These are phyloP conservation scores for Ridgeia piscesae DNA, from an alignment of 1,140 invertebrate genomes.

Conservation along the genomic window DNA sequence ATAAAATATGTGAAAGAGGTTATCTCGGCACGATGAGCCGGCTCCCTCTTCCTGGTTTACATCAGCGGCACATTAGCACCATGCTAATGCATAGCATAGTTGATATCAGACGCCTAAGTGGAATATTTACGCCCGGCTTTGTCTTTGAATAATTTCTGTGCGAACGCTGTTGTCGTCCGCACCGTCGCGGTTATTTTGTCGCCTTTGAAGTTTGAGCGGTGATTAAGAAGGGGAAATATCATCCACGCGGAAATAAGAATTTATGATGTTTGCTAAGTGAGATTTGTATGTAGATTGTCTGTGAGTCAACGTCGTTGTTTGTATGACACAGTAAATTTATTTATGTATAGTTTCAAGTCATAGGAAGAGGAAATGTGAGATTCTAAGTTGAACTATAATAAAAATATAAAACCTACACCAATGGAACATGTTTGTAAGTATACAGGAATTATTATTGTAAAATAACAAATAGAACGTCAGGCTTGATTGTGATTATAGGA, in stretches of 20 bases:
- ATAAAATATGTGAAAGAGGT: slow-evolving; percentile 6
- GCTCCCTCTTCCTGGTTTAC: background rate
- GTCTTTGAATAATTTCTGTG: background rate
- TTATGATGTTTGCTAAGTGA: background rate
- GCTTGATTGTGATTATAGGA: background rate
- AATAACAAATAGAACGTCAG: background rate
- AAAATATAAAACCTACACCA: background rate
- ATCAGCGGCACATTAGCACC: background rate
- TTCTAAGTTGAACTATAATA: background rate
- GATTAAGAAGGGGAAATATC: background rate
- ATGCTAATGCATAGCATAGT: background rate
- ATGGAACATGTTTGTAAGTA: background rate
- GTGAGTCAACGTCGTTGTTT: background rate
- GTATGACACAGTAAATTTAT: background rate
- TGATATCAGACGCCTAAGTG: background rate
- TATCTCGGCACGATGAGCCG: background rate
- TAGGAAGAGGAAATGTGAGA: background rate
- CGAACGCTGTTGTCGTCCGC: background rate
- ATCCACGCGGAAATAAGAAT: background rate
- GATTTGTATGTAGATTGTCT: background rate
- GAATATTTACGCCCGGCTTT: background rate
- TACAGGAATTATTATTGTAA: background rate
- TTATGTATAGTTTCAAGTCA: background rate
- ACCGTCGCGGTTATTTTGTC: background rate
- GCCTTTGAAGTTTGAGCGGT: background rate